Conservation (phyloP, 1,140 invertebrate species). For the Potamilus streckersoni region DNA sequence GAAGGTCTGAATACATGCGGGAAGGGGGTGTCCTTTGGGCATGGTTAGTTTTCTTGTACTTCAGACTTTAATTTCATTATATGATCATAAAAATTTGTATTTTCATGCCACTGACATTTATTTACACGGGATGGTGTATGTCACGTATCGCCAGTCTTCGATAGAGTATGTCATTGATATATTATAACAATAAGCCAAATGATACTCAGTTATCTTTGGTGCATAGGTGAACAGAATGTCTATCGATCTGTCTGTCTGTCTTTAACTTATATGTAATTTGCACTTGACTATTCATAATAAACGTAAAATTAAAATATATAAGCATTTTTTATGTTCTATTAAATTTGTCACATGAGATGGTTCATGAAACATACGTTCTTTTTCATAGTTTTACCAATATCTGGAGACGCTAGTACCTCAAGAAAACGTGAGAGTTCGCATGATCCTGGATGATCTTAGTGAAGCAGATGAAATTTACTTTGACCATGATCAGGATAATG, state of each 20-base stretch:
- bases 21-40: no score
- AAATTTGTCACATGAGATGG: background rate
- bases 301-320: background rate
- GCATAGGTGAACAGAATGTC: background rate
- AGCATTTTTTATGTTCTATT: background rate
- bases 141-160: no score
- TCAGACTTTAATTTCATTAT: no score
- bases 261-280: background rate
- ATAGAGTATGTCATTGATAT: no score
- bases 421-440: slow-evolving; percentile 36
- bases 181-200: no score
- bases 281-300: background rate
- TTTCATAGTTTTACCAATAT: slow-evolving; percentile 38
- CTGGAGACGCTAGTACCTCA: slow-evolving; percentile 37
- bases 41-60: no score
- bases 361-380: background rate
- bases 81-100: no score
- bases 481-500: slow-evolving; percentile 50
- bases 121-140: no score
- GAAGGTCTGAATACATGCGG: no score
- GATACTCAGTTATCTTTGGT: background rate
- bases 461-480: slow-evolving; percentile 47
- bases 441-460: slow-evolving; percentile 38
- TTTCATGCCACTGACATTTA: no score
- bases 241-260: background rate